phyloP scores from a whole-genome alignment of 2,113 vertebrate genomes.

The Plecotus auritus region DNA sequence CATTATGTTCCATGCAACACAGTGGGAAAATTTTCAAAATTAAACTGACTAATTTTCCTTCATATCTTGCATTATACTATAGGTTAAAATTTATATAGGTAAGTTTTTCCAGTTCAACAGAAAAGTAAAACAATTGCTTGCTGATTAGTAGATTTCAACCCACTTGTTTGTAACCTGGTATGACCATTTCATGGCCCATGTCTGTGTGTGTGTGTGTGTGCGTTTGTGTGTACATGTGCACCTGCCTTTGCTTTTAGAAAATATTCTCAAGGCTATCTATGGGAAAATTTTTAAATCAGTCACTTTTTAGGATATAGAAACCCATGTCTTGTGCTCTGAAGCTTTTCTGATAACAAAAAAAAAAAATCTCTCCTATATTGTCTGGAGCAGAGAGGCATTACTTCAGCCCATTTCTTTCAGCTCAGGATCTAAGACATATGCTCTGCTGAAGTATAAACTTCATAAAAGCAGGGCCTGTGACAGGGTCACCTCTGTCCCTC shows the following conservation, averaged over 20 bases:
- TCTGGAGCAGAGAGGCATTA: not conserved
- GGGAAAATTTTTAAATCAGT: not conserved
- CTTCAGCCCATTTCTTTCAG: not conserved
- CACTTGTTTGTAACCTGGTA: not conserved
- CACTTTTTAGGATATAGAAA: not conserved
- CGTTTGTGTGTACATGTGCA: not conserved
- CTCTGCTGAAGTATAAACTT: not conserved
- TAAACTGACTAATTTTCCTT: conserved; percentile 10
- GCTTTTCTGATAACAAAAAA: not conserved
- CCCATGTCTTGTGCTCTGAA: not conserved
- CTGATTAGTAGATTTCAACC: conserved; percentile 9
- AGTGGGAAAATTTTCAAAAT: not conserved
- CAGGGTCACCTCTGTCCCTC: not conserved
- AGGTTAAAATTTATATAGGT: conserved; percentile 23
- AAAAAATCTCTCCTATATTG: not conserved
- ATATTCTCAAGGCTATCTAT: not conserved
- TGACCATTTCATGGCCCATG: not conserved
- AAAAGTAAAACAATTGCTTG: conserved; percentile 45
- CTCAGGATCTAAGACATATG: not conserved
- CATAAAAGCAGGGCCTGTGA: not conserved
- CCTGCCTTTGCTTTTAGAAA: not conserved
- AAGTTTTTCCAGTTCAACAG: conserved; percentile 44
- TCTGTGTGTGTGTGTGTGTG: not conserved
- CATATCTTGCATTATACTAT: not conserved
- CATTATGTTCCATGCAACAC: not conserved